Evolutionary conservation across 2,797 vertebrate species (phyloP).

Genomic region (Mus caroli): DNA sequence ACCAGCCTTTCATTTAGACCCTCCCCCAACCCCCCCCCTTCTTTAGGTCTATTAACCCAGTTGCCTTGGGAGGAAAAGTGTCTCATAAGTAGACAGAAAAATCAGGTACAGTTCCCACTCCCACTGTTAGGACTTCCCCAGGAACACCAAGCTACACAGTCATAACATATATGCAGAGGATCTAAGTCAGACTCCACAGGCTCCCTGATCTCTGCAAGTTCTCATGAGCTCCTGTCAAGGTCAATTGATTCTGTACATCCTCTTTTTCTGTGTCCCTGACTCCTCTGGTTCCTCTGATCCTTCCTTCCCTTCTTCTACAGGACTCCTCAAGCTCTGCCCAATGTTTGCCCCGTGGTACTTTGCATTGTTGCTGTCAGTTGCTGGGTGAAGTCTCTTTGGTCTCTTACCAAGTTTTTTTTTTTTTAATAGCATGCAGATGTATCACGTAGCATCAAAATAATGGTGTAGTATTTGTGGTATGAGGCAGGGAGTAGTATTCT

Average conservation of each 20-base stretch:
- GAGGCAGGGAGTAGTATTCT: not conserved
- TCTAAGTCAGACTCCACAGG: not conserved
- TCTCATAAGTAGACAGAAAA: not conserved
- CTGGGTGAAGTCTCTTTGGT: not conserved
- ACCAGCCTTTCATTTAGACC: not conserved
- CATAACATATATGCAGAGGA: not conserved
- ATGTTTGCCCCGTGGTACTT: not conserved
- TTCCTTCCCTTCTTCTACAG: not conserved
- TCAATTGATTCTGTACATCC: not conserved
- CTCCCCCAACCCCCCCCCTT: not conserved
- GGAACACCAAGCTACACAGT: not conserved
- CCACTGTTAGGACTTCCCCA: not conserved
- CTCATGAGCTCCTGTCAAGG: not conserved
- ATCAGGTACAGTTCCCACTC: not conserved
- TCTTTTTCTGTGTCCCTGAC: not conserved
- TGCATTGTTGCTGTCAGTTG: not conserved
- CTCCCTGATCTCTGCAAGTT: not conserved
- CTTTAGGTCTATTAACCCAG: not conserved
- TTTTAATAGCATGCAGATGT: not conserved
- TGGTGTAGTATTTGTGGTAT: not conserved
- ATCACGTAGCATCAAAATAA: not conserved
- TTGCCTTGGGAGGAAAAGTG: not conserved
- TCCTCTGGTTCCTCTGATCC: not conserved
- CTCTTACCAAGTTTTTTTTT: not conserved
- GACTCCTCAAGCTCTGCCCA: not conserved